Evolutionary conservation across 2,888 invertebrate species (phyloP), one percentile per base, ranked within the genome.

Genomic region (Tenthredo notha): DNA sequence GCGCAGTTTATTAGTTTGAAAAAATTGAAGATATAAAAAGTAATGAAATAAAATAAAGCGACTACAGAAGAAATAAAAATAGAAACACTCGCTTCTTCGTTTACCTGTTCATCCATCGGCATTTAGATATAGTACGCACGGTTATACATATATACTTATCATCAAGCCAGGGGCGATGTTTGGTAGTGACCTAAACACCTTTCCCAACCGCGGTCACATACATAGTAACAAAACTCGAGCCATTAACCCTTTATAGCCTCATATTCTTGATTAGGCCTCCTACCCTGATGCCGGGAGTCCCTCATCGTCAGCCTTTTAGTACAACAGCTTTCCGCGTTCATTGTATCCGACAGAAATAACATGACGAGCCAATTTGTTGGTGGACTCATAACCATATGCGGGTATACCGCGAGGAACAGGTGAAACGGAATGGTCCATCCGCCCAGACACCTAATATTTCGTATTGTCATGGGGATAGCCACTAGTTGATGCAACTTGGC

Each of bases 241-340:
- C 54, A 77, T 77, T 77, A 33, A 77, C 77, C 77, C 77, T 50
- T 77, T 77, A 77, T n/a, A 18, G 33, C 50, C 33, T 18, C 50
- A 40, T 54, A 50, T 29, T 77, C 29, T 54, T 33, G 50, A 77
- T 54, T 33, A 54, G 50, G 29, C n/a, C 54, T 40, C 50, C 77
- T 77, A 29, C 29, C 54, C 77, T 18, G 33, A 77, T 54, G 54
- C 77, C 77, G 54, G 40, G 77, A 33, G 47, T 54, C 54, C 47
- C 77, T 77, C 9, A 29, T 50, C 47, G n/a, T 33, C 77, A 29
- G 77, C 33, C 67, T 33, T 67, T 67, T 33, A 67, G 74, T 9
- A 74, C n/a, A 5, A 21, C 74, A 12, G 18, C 18, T 54, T 77
- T 33, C 33, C 33, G 50, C 77, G 77, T 77, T 77, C 33, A 54